These are phyloP conservation scores for Antennarius striatus DNA, from an alignment of 2,113 vertebrate genomes.

Conservation along the genomic window DNA sequence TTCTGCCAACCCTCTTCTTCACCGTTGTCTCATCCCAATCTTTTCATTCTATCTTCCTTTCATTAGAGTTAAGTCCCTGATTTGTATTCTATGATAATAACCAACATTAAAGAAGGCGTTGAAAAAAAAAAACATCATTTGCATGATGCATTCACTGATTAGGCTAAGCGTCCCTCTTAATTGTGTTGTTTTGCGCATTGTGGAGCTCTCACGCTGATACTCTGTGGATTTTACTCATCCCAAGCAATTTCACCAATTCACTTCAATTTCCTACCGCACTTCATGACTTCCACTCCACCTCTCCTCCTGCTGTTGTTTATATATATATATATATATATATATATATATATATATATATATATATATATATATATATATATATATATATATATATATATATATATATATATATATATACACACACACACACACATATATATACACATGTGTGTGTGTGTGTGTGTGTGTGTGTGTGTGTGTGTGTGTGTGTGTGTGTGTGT, in stretches of 20 bases:
- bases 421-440: background rate
- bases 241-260: slow-evolving; percentile 62
- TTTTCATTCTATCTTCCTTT: slow-evolving; percentile 47
- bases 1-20: slow-evolving; percentile 6
- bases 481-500: slow-evolving; percentile 6
- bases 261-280: slow-evolving; percentile 63
- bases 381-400: too few species aligned
- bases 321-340: background rate
- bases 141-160: slow-evolving; percentile 75
- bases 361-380: background rate
- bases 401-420: background rate
- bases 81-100: slow-evolving; percentile 72
- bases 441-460: slow-evolving; percentile 7
- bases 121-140: slow-evolving; percentile 67
- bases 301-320: slow-evolving; percentile 42
- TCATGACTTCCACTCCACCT: slow-evolving; percentile 20
- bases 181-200: slow-evolving; percentile 79
- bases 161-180: slow-evolving; percentile 69
- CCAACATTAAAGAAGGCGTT: slow-evolving; percentile 56
- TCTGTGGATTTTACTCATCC: slow-evolving; percentile 50
- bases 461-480: background rate
- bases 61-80: slow-evolving; percentile 72
- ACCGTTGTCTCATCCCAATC: slow-evolving; percentile 26
- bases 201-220: slow-evolving; percentile 70
- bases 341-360: too few species aligned